Base-by-base conservation (phyloP, 2,797 vertebrate genomes). In the Sciurus vulgaris region DNA sequence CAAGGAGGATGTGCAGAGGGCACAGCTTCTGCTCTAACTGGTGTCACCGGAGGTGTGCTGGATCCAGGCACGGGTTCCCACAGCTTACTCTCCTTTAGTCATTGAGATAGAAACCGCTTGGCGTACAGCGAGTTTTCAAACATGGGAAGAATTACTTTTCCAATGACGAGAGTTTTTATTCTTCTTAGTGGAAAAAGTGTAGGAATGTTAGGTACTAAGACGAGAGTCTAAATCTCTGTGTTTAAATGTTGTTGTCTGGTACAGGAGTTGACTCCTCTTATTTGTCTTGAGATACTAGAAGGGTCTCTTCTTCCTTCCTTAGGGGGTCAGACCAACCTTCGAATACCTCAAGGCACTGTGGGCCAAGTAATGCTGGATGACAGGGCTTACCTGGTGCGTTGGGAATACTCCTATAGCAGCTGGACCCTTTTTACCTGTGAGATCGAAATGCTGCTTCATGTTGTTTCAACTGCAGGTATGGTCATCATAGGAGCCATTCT, bases 371-470 rank as follows among this genome's bases (percentile, higher is more conserved):
- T 99, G 97, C 98, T 99, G 65, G 99, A 99, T 13, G 99, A 99
- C 12, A 99, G 99, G 83, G 99, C 99, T 74, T 99, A 99, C 72
- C 95, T 99, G 97, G 99, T 99, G 15, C 99, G 99, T 79, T 99
- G 99, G 99, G 99, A 99, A 0, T 99, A 99, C 97, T 99, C 99
- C 9, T 99, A 99, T 95, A 99, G 99, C 97, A 99, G 99, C 97
- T 99, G 99, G 99, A 99, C 99, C 8, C 99, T 99, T 59, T 99
- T 99, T 97, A 99, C 99, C 44, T 99, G 99, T 3, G 99, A 99
- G 98, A 99, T 99, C 88, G 99, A 99, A 98, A 99, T 99, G 99
- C 98, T 99, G 93, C 99, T 99, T 8, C 99, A 99, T 13, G 99
- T 99, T 5, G 99, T 99, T 61, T 99, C 99, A 0, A 99, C 99